Evolutionary conservation across 2,113 vertebrate species (phyloP).

Genomic region (Hymenochirus boettgeri): DNA sequence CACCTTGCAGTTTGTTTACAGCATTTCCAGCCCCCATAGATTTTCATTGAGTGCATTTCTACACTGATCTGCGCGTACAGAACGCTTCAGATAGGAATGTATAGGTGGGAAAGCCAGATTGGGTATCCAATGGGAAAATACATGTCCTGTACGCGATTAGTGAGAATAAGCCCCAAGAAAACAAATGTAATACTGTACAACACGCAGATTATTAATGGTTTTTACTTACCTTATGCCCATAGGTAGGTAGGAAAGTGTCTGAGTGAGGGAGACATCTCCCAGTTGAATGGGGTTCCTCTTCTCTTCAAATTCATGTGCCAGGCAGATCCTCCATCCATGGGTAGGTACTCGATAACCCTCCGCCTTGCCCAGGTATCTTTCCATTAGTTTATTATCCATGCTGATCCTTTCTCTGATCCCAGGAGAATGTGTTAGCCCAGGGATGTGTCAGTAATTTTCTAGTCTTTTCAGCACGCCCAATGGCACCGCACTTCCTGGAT

Average conservation of each 20-base stretch:
- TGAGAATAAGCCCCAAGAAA: too few relatives aligned
- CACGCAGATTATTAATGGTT: not conserved
- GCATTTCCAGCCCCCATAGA: too few relatives aligned
- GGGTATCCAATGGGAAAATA: too few relatives aligned
- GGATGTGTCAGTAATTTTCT: not conserved
- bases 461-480: not conserved
- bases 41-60: too few relatives aligned
- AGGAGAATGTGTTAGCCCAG: not conserved
- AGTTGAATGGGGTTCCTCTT: conserved; percentile 83
- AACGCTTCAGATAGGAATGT: too few relatives aligned
- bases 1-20: too few relatives aligned
- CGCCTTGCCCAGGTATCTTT: conserved; percentile 66
- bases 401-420: not conserved
- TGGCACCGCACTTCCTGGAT: conserved; percentile 4
- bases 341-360: conserved; percentile 67
- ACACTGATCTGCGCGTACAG: too few relatives aligned
- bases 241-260: conserved; percentile 73
- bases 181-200: too few relatives aligned
- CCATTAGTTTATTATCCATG: conserved; percentile 67
- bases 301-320: conserved; percentile 86
- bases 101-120: too few relatives aligned
- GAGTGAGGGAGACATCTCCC: conserved; percentile 70
- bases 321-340: conserved; percentile 85
- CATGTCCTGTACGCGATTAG: too few relatives aligned
- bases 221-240: conserved; percentile 75